These are phyloP conservation scores for Calyptommatus sinebrachiatus DNA, from an alignment of 2,113 vertebrate genomes.

Conservation along the genomic window DNA sequence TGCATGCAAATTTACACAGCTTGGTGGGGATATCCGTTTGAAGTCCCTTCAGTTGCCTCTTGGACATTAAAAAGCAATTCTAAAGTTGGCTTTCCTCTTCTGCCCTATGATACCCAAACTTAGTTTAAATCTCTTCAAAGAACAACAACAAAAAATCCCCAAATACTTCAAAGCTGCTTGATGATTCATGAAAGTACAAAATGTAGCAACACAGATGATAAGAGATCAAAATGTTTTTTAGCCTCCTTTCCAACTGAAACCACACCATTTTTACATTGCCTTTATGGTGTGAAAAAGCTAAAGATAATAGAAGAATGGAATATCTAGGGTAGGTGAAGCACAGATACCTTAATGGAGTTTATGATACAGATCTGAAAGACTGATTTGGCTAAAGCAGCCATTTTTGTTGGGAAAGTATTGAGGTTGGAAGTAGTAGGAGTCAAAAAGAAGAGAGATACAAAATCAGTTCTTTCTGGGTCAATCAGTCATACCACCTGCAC, in stretches of 20 bases:
- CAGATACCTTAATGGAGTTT: neutral
- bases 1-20: no score
- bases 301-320: neutral
- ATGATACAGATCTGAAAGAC: neutral
- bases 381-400: neutral
- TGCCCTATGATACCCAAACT: neutral
- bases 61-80: neutral
- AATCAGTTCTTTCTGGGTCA: neutral
- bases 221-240: no score
- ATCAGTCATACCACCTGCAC: neutral
- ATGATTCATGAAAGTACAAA: neutral
- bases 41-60: no score
- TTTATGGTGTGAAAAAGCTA: neutral
- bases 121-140: neutral
- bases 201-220: no score
- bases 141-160: neutral
- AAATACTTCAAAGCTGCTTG: neutral
- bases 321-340: neutral
- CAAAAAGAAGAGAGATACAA: no score
- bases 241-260: neutral
- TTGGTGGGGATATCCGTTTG: no score
- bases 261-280: neutral
- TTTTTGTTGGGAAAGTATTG: neutral
- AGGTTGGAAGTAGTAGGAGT: neutral
- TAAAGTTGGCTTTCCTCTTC: neutral